Conservation (phyloP, 2,113 vertebrate genomes). For the Coturnix japonica region DNA sequence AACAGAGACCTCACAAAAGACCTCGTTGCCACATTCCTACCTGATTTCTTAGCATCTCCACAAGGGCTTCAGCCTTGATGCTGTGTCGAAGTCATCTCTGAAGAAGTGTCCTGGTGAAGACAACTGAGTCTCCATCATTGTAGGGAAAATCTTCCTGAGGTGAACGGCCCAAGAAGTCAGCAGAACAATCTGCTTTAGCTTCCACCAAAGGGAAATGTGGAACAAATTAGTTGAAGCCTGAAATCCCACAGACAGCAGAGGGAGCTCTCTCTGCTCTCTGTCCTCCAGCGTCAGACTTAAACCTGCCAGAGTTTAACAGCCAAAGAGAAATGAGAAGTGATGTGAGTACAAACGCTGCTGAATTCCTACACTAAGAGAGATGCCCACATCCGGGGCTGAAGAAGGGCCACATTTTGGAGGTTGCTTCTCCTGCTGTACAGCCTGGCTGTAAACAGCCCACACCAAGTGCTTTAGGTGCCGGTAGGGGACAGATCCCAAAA, state of each 20-base stretch:
- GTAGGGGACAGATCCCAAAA: background rate
- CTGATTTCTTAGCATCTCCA: background rate
- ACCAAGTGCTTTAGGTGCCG: background rate
- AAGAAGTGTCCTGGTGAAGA: background rate
- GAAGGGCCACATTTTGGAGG: background rate
- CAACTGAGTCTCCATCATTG: background rate
- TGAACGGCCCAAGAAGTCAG: background rate
- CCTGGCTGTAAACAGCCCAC: background rate
- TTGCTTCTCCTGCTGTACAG: background rate
- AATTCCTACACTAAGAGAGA: background rate
- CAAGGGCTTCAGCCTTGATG: background rate
- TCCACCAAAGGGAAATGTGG: background rate
- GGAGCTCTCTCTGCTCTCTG: slow-evolving; percentile 9
- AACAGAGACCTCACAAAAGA: background rate
- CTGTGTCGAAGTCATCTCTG: background rate
- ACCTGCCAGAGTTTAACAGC: background rate
- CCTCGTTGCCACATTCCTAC: background rate
- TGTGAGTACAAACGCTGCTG: background rate
- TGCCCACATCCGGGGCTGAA: background rate
- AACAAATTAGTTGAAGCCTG: background rate
- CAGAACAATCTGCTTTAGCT: background rate
- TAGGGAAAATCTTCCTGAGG: background rate
- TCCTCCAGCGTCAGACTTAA: background rate
- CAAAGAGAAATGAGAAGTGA: background rate
- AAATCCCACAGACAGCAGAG: slow-evolving; percentile 31